Conservation (phyloP, 2,888 invertebrate genomes). For the Apotomis betuletana region DNA sequence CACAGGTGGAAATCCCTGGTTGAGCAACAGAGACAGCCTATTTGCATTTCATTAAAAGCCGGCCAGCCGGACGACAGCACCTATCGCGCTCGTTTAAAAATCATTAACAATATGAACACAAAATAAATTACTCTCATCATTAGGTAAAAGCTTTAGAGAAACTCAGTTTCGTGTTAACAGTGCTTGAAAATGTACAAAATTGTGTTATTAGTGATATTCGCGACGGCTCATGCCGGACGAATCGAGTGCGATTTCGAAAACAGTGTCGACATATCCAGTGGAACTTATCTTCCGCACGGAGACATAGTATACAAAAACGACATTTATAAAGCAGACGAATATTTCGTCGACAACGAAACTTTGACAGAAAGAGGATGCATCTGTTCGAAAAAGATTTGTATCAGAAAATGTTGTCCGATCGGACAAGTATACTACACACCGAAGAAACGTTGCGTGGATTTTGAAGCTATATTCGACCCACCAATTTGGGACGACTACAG, state of each 20-base stretch:
- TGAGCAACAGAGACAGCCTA: slow-evolving; percentile 27
- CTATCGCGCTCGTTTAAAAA: slow-evolving; percentile 3
- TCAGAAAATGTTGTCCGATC: slow-evolving; percentile 64
- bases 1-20: slow-evolving; percentile 30
- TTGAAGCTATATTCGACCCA: slow-evolving; percentile 53
- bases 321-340: slow-evolving; percentile 54
- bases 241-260: slow-evolving; percentile 50
- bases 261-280: slow-evolving; percentile 58
- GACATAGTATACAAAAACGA: slow-evolving; percentile 53
- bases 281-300: slow-evolving; percentile 50
- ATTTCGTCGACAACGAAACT: slow-evolving; percentile 51
- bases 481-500: slow-evolving; percentile 56
- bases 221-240: slow-evolving; percentile 39
- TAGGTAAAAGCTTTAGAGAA: background rate
- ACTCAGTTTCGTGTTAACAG: slow-evolving; percentile 21
- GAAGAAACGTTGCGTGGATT: slow-evolving; percentile 52
- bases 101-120: slow-evolving; percentile 7
- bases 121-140: slow-evolving; percentile 24
- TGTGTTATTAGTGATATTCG: slow-evolving; percentile 47
- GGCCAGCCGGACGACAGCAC: slow-evolving; percentile 4
- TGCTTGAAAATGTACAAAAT: slow-evolving; percentile 31
- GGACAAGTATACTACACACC: slow-evolving; percentile 56
- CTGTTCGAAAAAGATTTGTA: slow-evolving; percentile 56
- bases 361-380: slow-evolving; percentile 55
- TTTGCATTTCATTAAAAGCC: slow-evolving; percentile 27